phyloP scores from a whole-genome alignment of 2,888 invertebrate species.

The Spisula solida region DNA sequence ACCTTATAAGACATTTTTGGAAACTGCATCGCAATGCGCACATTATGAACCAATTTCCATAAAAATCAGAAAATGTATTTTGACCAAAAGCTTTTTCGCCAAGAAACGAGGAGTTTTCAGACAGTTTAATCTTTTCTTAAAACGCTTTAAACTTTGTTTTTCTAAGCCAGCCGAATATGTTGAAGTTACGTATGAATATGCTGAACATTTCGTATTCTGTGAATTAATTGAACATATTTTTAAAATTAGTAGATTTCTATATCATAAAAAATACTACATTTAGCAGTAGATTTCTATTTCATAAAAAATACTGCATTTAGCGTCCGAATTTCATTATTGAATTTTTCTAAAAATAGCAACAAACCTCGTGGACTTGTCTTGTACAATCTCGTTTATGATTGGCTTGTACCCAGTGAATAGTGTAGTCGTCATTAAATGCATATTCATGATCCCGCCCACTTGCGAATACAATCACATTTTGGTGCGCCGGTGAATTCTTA shows the following conservation, averaged over 20 bases:
- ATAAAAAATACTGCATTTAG: neutral
- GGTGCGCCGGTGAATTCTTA: slow-evolving; percentile 82
- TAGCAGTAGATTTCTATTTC: neutral
- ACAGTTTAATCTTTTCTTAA: no score
- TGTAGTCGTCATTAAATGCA: slow-evolving; percentile 86
- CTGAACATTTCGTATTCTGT: no score
- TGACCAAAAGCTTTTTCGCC: no score
- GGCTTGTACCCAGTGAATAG: slow-evolving; percentile 85
- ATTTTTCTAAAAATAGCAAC: slow-evolving; percentile 31
- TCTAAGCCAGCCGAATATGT: no score
- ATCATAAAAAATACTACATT: neutral
- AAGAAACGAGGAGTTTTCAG: no score
- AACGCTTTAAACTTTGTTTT: no score
- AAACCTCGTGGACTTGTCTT: slow-evolving; percentile 85
- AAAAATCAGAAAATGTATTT: no score
- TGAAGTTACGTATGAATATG: no score
- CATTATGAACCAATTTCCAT: no score
- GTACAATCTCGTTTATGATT: slow-evolving; percentile 86
- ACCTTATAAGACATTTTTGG: no score
- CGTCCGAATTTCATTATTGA: neutral
- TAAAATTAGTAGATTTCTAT: neutral
- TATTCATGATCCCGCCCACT: slow-evolving; percentile 86
- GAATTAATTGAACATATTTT: no score
- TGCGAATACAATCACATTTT: slow-evolving; percentile 86
- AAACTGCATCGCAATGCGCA: no score